Base-by-base conservation (phyloP, 1,140 invertebrate genomes). In the Metaphire vulgaris region DNA sequence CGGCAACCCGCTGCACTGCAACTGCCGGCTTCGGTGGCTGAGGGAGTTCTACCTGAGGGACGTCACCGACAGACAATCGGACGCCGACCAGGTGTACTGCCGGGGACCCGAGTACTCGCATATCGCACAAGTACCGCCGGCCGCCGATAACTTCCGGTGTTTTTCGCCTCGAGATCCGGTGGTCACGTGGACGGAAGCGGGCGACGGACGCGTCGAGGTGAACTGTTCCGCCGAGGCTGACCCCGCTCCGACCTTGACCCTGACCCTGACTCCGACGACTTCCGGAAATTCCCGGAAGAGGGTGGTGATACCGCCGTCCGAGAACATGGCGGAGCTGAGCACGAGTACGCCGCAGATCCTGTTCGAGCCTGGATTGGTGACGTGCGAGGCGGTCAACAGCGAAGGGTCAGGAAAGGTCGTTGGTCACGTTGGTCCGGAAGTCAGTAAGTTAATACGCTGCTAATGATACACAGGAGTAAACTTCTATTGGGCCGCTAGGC, bases 1-100 rank as follows among this genome's bases (percentile, higher is more conserved):
- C 32, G n/a, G 33, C 6, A 76, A 76, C 69, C 75, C 68, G 1
- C 69, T 76, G 1, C 75, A 76, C 69, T 76, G 75, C 41, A 76
- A 76, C 69, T 76, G 75, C 31, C 70, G 70, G 1, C 75, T 76
- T 1, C 29, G n/a, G 12, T 76, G 75, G 75, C 68, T 76, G 21
- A 30, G 56, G 56, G 75, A 76, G 6, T 76, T 76, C 75, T 76
- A 72, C 69, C n/a, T 32, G 1, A 30, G 21, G 30, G n/a, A n/a
- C n/a, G 68, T 69, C 2, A n/a, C 34, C n/a, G 75, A 70, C 75
- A 76, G 71, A 32, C 33, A 26, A 15, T 33, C 41, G 15, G 75
- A 76, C 41, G 29, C 29, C 29, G 69, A 70, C 1, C 28, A 64
- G n/a, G 34, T 76, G 26, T 12, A 32, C 31, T 76, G 75, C 26